Evolutionary conservation across 2,797 vertebrate species (phyloP), one percentile per base, ranked within the genome.

Genomic region (Leptatherina wallacei): DNA sequence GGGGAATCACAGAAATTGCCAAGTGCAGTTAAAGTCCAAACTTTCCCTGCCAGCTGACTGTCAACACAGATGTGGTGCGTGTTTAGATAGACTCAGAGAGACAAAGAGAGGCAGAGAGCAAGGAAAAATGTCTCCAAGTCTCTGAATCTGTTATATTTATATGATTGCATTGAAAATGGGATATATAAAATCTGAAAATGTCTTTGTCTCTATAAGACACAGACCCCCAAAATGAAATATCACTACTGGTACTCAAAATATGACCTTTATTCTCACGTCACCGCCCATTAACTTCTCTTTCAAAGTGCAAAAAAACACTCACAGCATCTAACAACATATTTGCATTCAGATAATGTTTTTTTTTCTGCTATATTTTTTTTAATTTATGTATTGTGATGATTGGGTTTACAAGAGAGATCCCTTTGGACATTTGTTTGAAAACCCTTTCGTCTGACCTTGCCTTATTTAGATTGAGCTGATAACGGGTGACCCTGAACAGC

Each of bases 1-100:
- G 67, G 80, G 77, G 81, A 89, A 87, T 72, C 30, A 16, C 75
- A 75, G 42, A 80, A 60, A 66, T 78, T 85, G 86, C 88, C 89
- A 89, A 87, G 56, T 56, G 42, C 67, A 54, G 80, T 88, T 78
- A 78, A 69, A 61, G 73, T 79, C 77, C 77, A 77, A 78, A 74
- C 49, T 36, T 52, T 62, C 13, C 6, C 8, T 70, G 85, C 89
- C 88, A 88, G 71, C 47, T 81, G 84, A 85, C 82, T 87, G 86
- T 89, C 87, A 85, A 68, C 87, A 77, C 87, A 88, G 78, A 88
- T 90, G 81, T 86, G 85, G 35, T 85, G 70, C 66, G 58, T 86
- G 80, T 86, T 84, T 79, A 77, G 75, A 83, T 44, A 78, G 86
- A 74, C 61, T 27, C 38, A 68, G 82, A 65, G 38, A 65, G 77